A percentile compares a stretch with the other conserved stretches of the same genome.
phyloP scores from a whole-genome alignment of 1,140 invertebrate species.

The Hyles euphorbiae region DNA sequence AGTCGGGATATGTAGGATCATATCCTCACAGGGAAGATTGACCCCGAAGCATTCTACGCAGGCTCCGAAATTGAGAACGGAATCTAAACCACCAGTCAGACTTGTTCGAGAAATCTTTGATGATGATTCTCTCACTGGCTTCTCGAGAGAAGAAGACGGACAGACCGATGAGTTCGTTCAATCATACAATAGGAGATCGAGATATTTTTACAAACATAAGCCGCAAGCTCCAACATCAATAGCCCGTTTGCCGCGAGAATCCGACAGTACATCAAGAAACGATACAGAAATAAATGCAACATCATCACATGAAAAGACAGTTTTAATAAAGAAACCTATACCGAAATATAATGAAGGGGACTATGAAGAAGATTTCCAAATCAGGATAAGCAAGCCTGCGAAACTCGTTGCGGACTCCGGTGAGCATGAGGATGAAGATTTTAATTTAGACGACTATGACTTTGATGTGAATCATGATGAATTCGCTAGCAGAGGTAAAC shows the following conservation, averaged over 20 bases:
- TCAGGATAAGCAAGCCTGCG: constrained; percentile 24
- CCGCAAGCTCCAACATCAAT: neutral
- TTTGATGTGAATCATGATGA: constrained; percentile 64
- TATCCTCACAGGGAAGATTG: constrained; percentile 14
- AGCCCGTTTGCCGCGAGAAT: constrained; percentile 13
- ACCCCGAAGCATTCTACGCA: constrained; percentile 20
- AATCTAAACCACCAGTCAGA: constrained; percentile 11
- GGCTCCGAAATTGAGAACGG: constrained; percentile 11
- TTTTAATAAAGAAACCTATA: constrained; percentile 51
- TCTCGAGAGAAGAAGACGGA: constrained; percentile 20
- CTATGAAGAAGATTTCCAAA: constrained; percentile 49
- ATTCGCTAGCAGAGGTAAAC: constrained; percentile 49
- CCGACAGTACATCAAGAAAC: constrained; percentile 12
- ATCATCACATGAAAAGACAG: constrained; percentile 11
- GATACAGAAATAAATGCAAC: constrained; percentile 14
- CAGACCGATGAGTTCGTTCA: constrained; percentile 15
- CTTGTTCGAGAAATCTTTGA: constrained; percentile 22
- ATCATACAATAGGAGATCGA: constrained; percentile 12
- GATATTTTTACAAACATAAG: constrained; percentile 10
- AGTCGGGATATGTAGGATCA: constrained; percentile 7
- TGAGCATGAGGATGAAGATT: constrained; percentile 63
- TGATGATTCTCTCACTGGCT: constrained; percentile 8
- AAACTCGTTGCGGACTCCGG: constrained; percentile 33
- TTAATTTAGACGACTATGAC: constrained; percentile 60
- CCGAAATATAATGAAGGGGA: constrained; percentile 48